A percentile compares a stretch with the other conserved stretches of the same genome.
Evolutionary conservation across 2,797 vertebrate species (phyloP).

Genomic region (Ficedula albicollis): DNA sequence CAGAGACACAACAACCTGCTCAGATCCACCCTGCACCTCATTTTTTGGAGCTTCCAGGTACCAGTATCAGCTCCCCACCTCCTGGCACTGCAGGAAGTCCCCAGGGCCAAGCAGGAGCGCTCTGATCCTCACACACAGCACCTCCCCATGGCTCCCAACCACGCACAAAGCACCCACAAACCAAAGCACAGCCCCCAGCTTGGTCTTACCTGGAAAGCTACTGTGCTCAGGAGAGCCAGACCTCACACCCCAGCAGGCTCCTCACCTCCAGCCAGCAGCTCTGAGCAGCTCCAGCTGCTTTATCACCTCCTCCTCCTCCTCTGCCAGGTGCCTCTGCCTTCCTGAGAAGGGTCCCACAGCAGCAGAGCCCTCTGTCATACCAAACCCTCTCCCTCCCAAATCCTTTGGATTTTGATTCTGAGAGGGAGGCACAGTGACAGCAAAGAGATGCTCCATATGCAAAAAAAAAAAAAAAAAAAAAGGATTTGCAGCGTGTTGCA

Average conservation of each 20-base stretch:
- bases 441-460: not conserved
- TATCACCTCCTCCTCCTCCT: slow-evolving; percentile 6
- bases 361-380: not conserved
- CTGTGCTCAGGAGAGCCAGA: not conserved
- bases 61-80: not conserved
- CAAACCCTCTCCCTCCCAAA: not conserved
- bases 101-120: not conserved
- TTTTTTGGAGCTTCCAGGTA: not conserved
- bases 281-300: slow-evolving; percentile 18
- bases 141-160: not conserved
- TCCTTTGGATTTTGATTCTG: not conserved
- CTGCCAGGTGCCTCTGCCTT: slow-evolving; percentile 3
- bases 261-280: not conserved
- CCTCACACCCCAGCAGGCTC: not conserved
- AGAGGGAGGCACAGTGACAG: not conserved
- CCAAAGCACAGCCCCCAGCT: not conserved
- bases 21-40: not conserved
- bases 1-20: not conserved
- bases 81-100: not conserved
- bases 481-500: not conserved
- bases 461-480: not conserved
- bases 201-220: not conserved
- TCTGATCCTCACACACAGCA: accelerated
- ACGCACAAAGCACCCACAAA: not conserved
- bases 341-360: not conserved